phyloP scores from a whole-genome alignment of 2,888 invertebrate genomes.

The Sisyra nigra region DNA sequence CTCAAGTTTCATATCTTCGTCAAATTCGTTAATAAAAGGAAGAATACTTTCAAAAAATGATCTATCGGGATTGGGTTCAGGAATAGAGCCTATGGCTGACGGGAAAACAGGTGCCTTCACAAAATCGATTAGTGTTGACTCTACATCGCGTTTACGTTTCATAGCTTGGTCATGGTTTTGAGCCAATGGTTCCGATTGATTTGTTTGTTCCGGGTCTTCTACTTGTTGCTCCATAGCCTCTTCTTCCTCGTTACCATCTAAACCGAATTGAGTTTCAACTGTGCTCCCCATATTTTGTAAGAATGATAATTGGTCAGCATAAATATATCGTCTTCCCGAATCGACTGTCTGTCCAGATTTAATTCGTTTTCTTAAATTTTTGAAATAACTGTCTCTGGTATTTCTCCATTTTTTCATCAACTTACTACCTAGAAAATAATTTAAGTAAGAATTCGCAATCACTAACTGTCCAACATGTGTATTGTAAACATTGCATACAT shows the following conservation, averaged over 20 bases:
- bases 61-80: background rate
- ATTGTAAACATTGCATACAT: background rate
- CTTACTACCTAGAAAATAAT: background rate
- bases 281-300: background rate
- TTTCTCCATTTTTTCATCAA: background rate
- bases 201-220: background rate
- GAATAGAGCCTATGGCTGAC: background rate
- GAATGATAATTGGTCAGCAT: background rate
- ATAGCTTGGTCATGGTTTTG: background rate
- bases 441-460: too few species aligned
- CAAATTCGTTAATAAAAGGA: background rate
- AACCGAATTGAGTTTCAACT: background rate
- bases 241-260: background rate
- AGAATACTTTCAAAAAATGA: background rate
- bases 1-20: background rate
- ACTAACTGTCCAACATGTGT: too few species aligned
- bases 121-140: background rate
- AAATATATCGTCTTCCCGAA: background rate
- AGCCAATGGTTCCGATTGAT: background rate
- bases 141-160: background rate
- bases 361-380: background rate
- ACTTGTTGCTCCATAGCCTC: background rate
- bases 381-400: background rate
- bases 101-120: background rate
- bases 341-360: background rate